Percentiles rank a stretch among this genome's conserved stretches.
phyloP scores from a whole-genome alignment of 2,797 vertebrate genomes.

The Pelodytes ibericus region DNA sequence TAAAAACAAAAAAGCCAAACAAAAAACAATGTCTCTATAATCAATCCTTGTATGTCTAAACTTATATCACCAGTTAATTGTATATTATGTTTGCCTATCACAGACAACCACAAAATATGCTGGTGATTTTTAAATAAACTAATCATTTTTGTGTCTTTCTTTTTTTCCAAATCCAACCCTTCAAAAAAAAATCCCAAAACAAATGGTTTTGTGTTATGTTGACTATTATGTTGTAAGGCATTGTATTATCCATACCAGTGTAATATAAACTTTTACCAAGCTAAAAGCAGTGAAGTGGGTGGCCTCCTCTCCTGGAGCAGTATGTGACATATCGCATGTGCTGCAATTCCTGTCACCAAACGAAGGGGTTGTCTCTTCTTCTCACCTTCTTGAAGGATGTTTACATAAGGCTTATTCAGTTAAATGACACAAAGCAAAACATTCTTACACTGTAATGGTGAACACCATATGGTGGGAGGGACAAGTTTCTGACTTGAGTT shows the following conservation, averaged over 20 bases:
- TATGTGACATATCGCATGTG: constrained; percentile 45
- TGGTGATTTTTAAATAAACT: too few species aligned
- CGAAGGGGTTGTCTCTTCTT: constrained; percentile 22
- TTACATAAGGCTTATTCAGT: constrained; percentile 50
- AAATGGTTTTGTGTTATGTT: too few species aligned
- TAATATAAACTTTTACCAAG: neutral
- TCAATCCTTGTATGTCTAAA: too few species aligned
- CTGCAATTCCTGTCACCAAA: constrained; percentile 41
- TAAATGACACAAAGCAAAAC: constrained; percentile 50
- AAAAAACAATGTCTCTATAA: too few species aligned
- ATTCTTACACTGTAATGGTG: constrained; percentile 42
- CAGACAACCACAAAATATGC: too few species aligned
- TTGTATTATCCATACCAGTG: neutral
- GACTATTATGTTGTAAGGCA: neutral
- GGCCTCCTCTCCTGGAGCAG: constrained; percentile 20
- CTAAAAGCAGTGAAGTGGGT: constrained; percentile 17
- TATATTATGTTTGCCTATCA: too few species aligned
- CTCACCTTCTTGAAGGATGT: constrained; percentile 36
- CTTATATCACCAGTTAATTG: too few species aligned
- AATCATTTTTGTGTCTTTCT: too few species aligned
- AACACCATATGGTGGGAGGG: constrained; percentile 39
- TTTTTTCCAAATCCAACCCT: too few species aligned
- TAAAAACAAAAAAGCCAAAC: too few species aligned
- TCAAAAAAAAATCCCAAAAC: neutral
- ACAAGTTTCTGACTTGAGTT: constrained; percentile 3